Percentiles rank a stretch among this genome's conserved stretches.
These are phyloP conservation scores for Lepidurus couesii DNA, from an alignment of 1,140 invertebrate species.

Conservation along the genomic window DNA sequence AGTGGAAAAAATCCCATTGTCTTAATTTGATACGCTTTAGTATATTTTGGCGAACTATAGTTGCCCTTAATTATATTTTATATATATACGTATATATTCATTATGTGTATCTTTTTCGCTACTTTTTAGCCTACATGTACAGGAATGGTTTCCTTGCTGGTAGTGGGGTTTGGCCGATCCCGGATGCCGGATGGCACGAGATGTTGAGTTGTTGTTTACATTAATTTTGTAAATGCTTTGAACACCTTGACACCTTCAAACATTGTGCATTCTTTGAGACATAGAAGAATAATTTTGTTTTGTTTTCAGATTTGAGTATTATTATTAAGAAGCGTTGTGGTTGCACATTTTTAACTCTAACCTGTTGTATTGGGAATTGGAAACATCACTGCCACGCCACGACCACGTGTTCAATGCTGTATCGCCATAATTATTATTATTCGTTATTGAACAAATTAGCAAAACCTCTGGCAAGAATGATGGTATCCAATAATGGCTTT, in stretches of 20 bases:
- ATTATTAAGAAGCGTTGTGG: neutral
- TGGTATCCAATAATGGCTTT: conserved; percentile 23
- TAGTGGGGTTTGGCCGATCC: neutral
- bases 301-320: no score
- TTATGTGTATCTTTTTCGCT: neutral
- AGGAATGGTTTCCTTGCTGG: neutral
- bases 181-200: no score
- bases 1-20: neutral
- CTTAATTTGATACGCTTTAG: neutral
- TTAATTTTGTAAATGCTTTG: no score
- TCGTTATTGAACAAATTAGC: neutral
- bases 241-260: no score
- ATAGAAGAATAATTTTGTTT: no score
- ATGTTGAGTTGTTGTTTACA: no score
- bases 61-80: no score
- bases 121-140: neutral
- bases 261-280: no score
- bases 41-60: no score
- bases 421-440: conserved; percentile 1
- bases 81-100: no score
- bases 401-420: conserved; percentile 23
- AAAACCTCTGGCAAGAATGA: neutral
- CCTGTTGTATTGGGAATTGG: neutral
- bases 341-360: neutral
- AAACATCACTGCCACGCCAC: neutral